Conservation (phyloP, 2,797 vertebrate genomes). For the Lepilemur septentrionalis region DNA sequence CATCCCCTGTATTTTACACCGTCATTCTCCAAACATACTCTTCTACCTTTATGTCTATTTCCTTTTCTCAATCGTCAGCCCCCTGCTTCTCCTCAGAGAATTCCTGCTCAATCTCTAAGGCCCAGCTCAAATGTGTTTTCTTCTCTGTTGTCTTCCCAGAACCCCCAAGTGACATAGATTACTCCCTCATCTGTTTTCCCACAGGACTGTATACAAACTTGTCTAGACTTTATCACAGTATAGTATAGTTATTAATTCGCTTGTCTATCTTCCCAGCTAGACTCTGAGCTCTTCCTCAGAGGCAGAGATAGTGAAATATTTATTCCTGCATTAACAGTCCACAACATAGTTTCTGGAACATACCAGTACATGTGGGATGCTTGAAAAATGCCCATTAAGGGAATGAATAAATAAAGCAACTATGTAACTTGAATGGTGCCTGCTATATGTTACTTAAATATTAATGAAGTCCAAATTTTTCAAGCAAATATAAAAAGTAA, state of each 20-base stretch:
- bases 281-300: conserved; percentile 23
- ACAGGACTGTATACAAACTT: conserved; percentile 8
- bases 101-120: not conserved
- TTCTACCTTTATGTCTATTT: conserved; percentile 12
- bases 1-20: not conserved
- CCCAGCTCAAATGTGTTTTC: conserved; percentile 33
- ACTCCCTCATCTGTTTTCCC: conserved; percentile 11
- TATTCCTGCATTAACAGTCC: not conserved
- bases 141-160: conserved; percentile 22
- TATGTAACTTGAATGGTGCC: not conserved
- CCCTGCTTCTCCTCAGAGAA: conserved; percentile 34
- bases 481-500: not conserved
- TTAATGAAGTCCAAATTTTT: conserved; percentile 17
- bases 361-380: not conserved
- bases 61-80: not conserved
- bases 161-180: conserved; percentile 15
- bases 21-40: not conserved
- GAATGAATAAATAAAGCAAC: not conserved
- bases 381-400: not conserved
- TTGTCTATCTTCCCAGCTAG: conserved; percentile 39
- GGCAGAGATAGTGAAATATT: conserved; percentile 28
- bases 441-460: not conserved
- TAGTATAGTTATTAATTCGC: conserved; percentile 33
- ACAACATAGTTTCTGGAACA: not conserved
- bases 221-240: not conserved